Evolutionary conservation across 2,113 vertebrate species (phyloP), one percentile per base, ranked within the genome.

Genomic region (Bombycilla garrulus): DNA sequence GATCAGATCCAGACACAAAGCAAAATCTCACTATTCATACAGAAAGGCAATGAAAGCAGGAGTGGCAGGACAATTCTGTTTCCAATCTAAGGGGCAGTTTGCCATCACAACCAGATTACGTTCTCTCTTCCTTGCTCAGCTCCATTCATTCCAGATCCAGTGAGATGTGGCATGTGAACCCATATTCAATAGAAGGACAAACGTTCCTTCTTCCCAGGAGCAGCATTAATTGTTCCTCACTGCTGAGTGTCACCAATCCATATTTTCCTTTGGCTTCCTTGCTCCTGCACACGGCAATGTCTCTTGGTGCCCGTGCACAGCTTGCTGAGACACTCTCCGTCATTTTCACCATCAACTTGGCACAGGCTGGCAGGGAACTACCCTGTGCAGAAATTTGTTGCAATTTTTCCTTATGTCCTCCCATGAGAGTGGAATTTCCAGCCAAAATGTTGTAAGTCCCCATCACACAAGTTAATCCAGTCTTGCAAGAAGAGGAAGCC

Each of bases 391-490:
- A 81, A 90, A 50, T 47, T 24, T 17, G 12, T 36, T 36, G 64
- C 23, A 57, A 24, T 62, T 86, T 94, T 78, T 62, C 38, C 38
- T 77, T 29, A 18, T 15, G 31, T 66, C 35, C 50, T 78, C 26
- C 42, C 38, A 31, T 25, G 33, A 66, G 1, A 48, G 47, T 26
- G 50, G 74, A 66, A 61, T 61, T 94, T 82, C 74, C 54, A 93
- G 71, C 21, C 67, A 94, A 85, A 90, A 69, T 19, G 38, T 5
- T 86, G 8, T 28, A 90, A 93, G 33, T 81, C 82, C 69, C 71
- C 54, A 81, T n/a, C 60, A 56, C 72, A 47, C 80, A 60, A 95
- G 71, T 82, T 88, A 95, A 95, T 83, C 93, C 92, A 95, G 67
- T 88, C 86, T 93, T 88, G 70, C 71, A 58, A 86, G 88, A 77